Conservation (phyloP, 2,113 vertebrate species). For the Penelope pileata region DNA sequence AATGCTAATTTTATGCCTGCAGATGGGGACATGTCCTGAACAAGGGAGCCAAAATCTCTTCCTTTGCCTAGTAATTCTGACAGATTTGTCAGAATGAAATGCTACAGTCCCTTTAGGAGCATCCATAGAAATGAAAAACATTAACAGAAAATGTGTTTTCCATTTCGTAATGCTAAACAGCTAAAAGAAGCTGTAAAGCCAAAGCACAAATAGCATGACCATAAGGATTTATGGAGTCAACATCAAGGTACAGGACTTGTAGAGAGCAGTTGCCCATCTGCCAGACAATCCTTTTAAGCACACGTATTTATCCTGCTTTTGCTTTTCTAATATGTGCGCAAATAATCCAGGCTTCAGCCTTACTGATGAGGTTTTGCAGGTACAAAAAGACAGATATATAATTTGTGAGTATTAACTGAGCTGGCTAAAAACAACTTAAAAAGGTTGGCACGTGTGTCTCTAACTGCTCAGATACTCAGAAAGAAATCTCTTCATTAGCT, state of each 20-base stretch:
- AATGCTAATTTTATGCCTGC: neutral
- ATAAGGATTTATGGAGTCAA: neutral
- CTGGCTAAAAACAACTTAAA: neutral
- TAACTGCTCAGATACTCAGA: neutral
- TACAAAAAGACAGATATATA: neutral
- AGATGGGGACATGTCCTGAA: neutral
- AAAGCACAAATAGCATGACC: neutral
- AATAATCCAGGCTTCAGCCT: neutral
- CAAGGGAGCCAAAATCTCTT: neutral
- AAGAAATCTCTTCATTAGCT: neutral
- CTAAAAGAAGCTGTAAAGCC: neutral
- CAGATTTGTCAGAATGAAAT: neutral
- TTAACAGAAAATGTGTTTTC: neutral
- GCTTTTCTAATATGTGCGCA: neutral
- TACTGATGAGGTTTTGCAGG: neutral
- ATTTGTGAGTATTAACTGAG: neutral
- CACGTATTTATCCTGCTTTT: neutral
- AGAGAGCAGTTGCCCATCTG: neutral
- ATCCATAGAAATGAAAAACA: neutral
- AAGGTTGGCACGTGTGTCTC: neutral
- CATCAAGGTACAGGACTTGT: neutral
- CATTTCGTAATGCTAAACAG: neutral
- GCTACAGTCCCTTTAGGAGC: neutral
- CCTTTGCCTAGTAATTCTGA: neutral
- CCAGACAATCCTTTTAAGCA: neutral